These are phyloP conservation scores for Megaptera novaeangliae DNA, from an alignment of 2,113 vertebrate genomes.

Conservation along the genomic window DNA sequence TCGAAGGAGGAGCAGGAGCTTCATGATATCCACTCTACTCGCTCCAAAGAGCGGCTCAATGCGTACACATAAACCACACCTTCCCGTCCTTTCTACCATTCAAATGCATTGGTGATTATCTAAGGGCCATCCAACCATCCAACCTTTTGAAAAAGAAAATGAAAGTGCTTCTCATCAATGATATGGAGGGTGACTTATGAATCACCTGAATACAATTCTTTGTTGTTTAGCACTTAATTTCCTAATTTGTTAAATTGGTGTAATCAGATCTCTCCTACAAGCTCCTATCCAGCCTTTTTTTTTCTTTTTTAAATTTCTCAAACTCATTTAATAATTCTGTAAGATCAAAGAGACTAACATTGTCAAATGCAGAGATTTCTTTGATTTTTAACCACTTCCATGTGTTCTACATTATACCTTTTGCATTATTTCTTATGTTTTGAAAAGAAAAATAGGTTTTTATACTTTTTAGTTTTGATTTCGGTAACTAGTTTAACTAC, in stretches of 20 bases:
- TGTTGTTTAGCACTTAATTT: conserved; percentile 82
- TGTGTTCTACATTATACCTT: conserved; percentile 83
- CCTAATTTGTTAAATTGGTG: conserved; percentile 80
- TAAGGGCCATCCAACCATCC: conserved; percentile 83
- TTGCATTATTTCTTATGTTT: conserved; percentile 88
- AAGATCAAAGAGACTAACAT: conserved; percentile 78
- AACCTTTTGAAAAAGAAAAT: conserved; percentile 75
- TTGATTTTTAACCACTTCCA: conserved; percentile 84
- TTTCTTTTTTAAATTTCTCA: conserved; percentile 70
- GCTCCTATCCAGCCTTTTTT: conserved; percentile 79
- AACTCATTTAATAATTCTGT: conserved; percentile 75
- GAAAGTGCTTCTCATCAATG: conserved; percentile 86
- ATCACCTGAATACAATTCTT: conserved; percentile 77
- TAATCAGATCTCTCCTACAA: conserved; percentile 80
- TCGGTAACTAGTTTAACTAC: conserved; percentile 88
- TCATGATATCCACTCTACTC: conserved; percentile 98
- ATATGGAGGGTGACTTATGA: conserved; percentile 78
- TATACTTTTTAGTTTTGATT: conserved; percentile 89
- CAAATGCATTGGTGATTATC: conserved; percentile 84
- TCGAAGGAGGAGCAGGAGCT: conserved; percentile 99
- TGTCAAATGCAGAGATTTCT: conserved; percentile 78
- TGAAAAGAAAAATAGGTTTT: conserved; percentile 83
- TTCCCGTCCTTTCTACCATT: conserved; percentile 59
- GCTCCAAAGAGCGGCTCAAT: conserved; percentile 99
- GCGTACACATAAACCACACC: conserved; percentile 93